Conservation (phyloP, 2,797 vertebrate species). For the Macrochelys suwanniensis region DNA sequence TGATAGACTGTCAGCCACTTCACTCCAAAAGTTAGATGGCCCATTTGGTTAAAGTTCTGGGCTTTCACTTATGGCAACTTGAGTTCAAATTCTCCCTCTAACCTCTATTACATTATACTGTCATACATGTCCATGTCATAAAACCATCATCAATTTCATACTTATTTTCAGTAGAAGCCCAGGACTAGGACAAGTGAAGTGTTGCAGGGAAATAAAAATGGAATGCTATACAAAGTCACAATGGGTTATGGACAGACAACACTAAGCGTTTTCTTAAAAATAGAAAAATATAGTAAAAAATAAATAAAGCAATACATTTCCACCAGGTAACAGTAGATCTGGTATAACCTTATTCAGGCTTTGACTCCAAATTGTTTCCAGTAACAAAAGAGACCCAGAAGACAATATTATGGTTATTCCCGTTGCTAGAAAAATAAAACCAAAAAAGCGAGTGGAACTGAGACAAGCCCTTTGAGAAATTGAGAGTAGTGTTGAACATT, state of each 20-base stretch:
- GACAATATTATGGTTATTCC: fast-evolving
- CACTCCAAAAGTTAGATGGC: not conserved
- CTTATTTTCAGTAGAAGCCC: not conserved
- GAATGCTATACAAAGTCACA: not conserved
- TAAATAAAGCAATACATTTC: fast-evolving
- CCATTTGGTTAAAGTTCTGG: not conserved
- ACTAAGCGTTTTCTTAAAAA: not conserved
- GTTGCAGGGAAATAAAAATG: not conserved
- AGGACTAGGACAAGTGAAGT: not conserved
- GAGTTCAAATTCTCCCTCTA: not conserved
- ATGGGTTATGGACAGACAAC: not conserved
- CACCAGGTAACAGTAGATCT: not conserved
- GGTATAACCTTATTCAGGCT: not conserved
- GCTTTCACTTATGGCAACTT: not conserved
- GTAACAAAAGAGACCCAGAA: not conserved
- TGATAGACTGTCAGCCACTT: not conserved
- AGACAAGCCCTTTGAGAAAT: not conserved
- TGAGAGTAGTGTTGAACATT: fast-evolving
- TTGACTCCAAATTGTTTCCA: not conserved
- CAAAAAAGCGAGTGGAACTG: fast-evolving
- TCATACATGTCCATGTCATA: not conserved
- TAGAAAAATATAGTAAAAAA: not conserved
- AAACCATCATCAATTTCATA: not conserved
- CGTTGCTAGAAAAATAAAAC: not conserved
- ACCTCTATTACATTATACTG: not conserved